These are phyloP conservation scores for Pangasianodon gigas DNA, from an alignment of 2,113 vertebrate species.

Conservation along the genomic window DNA sequence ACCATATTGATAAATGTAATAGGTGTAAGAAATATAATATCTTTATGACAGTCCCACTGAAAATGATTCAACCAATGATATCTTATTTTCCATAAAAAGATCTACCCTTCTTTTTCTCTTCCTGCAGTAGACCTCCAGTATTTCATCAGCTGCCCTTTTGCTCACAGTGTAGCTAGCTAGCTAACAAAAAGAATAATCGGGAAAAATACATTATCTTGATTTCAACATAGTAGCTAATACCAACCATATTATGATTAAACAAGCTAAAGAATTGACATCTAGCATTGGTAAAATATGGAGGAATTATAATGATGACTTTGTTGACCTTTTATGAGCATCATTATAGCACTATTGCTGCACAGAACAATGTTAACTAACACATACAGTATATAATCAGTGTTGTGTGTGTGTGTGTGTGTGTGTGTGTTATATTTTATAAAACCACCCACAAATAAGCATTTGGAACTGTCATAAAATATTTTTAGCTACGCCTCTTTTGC, in stretches of 20 bases:
- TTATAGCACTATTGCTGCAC: too few species aligned
- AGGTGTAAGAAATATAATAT: neutral
- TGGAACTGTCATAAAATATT: neutral
- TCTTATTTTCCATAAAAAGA: neutral
- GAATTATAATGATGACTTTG: neutral
- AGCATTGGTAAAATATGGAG: neutral
- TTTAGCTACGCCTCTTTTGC: neutral
- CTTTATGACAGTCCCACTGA: neutral
- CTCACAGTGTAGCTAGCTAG: too few species aligned
- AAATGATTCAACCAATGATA: neutral
- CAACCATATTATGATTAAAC: too few species aligned
- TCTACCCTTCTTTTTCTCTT: neutral
- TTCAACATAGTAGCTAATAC: neutral
- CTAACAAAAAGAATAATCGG: neutral
- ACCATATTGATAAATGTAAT: neutral
- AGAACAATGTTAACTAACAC: too few species aligned
- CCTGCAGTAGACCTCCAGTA: neutral
- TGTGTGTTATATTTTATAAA: neutral
- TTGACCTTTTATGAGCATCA: neutral
- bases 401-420: neutral
- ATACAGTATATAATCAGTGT: neutral
- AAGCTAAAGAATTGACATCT: neutral
- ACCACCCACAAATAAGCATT: neutral
- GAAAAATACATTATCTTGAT: neutral
- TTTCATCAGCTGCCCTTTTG: neutral